Evolutionary conservation across 92 coral and sea anemone genomes (phyloP), one percentile per base, ranked within the genome.

Genomic region (Porites divaricata): DNA sequence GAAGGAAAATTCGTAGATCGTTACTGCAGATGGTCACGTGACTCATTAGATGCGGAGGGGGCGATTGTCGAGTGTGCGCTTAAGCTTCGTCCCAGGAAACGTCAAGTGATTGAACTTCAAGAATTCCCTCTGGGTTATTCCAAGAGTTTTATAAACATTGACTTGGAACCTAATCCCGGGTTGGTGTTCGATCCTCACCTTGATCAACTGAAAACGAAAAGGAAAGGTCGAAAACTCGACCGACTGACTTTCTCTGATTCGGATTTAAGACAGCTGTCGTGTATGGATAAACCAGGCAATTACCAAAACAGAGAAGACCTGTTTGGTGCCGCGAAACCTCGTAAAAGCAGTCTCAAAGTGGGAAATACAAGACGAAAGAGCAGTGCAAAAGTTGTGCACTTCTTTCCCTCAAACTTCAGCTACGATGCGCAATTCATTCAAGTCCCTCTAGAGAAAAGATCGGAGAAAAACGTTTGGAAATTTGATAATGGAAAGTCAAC

Each of bases 61-160:
- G 81, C 66, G 6, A 41, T 75, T 25, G 86, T 82, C 16, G 81
- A 84, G 41, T 84, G 56, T 14, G 81, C 88, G 0, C 63, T 84
- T 1, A 84, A 67, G 15, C 81, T 84, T 63, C 88, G 82, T 1
- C 88, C 88, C 8, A 69, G 81, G 67, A 75, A 75, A 75, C 69
- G 81, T 26, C 88, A 84, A 72, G 82, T 84, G 13, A 84, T 84
- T 26, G 88, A 84, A 62, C 88, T 84, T 28, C 77, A 75, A 54
- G 82, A 84, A 49, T 84, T 84, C 53, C 88, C 88, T 57, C 81
- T 56, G 49, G 88, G 88, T 9, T 84, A 65, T 75, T 84, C 88
- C 65, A 75, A 84, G 54, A 84, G 81, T 45, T 84, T 64, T 35
- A 41, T 84, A 17, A 75, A 84, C 67, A 68, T 84, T 48, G 81